phyloP scores from a whole-genome alignment of 37 sponge, comb jelly and placozoan genomes.

The Hormiphora californensis region DNA sequence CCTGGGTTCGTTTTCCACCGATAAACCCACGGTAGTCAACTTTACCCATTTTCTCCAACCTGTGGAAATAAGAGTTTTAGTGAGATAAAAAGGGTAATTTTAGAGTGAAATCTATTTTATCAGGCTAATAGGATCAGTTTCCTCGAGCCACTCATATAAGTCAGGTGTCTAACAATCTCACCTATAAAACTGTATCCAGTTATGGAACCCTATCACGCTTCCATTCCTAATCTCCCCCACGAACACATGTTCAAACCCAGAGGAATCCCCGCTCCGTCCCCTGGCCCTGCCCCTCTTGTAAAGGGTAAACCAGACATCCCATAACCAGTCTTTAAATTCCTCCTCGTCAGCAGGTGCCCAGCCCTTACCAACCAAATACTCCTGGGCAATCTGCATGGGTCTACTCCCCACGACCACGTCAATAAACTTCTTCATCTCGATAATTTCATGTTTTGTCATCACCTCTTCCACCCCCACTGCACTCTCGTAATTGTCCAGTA shows the following conservation, averaged over 20 bases:
- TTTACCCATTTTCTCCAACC: conserved; percentile 79
- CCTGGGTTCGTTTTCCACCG: conserved; percentile 56
- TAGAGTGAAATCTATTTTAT: too few relatives aligned
- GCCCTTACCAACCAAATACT: conserved; percentile 68
- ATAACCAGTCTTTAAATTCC: conserved; percentile 73
- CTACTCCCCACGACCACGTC: conserved; percentile 65
- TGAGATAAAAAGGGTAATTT: too few relatives aligned
- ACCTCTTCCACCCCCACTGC: conserved; percentile 60
- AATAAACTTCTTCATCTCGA: conserved; percentile 76
- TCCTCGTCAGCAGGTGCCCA: conserved; percentile 56
- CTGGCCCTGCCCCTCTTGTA: conserved; percentile 58
- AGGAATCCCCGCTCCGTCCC: conserved; percentile 69
- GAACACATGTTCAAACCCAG: conserved; percentile 95
- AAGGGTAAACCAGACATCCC: conserved; percentile 84
- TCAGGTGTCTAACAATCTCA: neutral
- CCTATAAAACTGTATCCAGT: conserved; percentile 92
- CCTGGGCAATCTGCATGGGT: conserved; percentile 33
- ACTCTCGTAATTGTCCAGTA: conserved; percentile 87
- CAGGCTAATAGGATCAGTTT: too few relatives aligned
- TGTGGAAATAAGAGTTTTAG: too few relatives aligned
- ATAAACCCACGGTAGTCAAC: conserved; percentile 92
- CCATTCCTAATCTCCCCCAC: conserved; percentile 81
- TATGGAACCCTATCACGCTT: conserved; percentile 81
- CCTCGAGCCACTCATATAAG: too few relatives aligned
- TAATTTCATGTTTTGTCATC: conserved; percentile 71